Conservation (phyloP, 2,113 vertebrate species). For the Stegastes partitus region DNA sequence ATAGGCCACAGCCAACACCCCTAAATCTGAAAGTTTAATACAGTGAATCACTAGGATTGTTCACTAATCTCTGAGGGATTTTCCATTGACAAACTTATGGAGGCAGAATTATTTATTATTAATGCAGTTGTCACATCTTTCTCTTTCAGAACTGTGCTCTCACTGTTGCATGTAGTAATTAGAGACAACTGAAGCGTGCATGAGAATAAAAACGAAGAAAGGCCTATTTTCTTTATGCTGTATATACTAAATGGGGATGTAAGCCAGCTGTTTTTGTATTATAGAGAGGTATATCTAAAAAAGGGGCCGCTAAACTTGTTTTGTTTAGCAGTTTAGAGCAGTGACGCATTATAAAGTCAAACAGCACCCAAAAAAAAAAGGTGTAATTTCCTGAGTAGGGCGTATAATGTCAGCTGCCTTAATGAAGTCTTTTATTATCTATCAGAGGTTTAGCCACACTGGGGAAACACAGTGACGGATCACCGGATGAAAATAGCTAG, state of each 20-base stretch:
- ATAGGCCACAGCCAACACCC: too few species aligned
- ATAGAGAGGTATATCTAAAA: background rate
- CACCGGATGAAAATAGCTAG: constrained; percentile 55
- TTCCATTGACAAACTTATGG: too few species aligned
- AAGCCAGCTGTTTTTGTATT: background rate
- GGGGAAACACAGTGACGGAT: constrained; percentile 56
- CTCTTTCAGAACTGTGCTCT: too few species aligned
- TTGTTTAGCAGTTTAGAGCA: background rate
- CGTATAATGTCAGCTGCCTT: constrained; percentile 19
- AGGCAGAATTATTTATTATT: too few species aligned
- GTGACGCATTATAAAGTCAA: constrained; percentile 13
- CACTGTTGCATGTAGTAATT: too few species aligned
- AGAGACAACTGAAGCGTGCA: background rate
- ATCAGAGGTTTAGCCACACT: constrained; percentile 45
- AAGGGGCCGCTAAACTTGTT: constrained; percentile 10
- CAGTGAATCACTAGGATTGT: too few species aligned
- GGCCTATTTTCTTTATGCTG: background rate
- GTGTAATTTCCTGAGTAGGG: constrained; percentile 24
- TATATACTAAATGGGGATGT: background rate
- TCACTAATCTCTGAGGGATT: too few species aligned
- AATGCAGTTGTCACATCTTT: too few species aligned
- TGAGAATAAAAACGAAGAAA: background rate
- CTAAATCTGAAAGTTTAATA: too few species aligned
- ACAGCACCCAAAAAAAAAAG: background rate
- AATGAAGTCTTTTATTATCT: constrained; percentile 55